These are phyloP conservation scores for Spilarctia lutea DNA, from an alignment of 2,888 invertebrate species.

Conservation along the genomic window DNA sequence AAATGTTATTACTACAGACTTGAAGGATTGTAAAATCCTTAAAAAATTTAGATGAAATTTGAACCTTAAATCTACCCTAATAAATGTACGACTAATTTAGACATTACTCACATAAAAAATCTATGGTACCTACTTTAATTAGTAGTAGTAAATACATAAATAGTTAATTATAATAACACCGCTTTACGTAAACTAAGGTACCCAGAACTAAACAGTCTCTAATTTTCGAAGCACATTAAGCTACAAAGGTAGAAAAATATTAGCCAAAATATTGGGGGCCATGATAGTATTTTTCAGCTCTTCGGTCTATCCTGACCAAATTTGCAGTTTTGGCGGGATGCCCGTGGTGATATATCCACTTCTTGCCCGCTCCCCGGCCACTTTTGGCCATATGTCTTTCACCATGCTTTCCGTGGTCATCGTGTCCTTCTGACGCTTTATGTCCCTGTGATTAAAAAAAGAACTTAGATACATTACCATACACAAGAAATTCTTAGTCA, in stretches of 20 bases:
- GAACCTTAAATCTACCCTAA: background rate
- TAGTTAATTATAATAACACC: background rate
- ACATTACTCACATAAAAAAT: background rate
- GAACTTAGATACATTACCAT: background rate
- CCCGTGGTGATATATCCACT: slow-evolving; percentile 87
- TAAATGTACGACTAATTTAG: background rate
- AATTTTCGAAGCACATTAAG: slow-evolving; percentile 1
- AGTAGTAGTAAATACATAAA: slow-evolving; percentile 3
- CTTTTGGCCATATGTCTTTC: slow-evolving; percentile 79
- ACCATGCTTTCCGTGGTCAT: slow-evolving; percentile 83
- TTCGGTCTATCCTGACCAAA: slow-evolving; percentile 66
- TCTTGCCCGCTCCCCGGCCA: slow-evolving; percentile 81
- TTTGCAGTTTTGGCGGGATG: slow-evolving; percentile 73
- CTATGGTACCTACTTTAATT: background rate
- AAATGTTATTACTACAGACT: background rate
- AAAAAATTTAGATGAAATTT: background rate
- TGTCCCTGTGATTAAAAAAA: slow-evolving; percentile 75
- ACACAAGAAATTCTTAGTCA: too few relatives aligned
- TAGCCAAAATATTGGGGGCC: slow-evolving; percentile 72
- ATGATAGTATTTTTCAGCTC: slow-evolving; percentile 64
- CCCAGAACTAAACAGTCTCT: slow-evolving; percentile 9
- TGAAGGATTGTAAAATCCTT: background rate
- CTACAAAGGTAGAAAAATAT: slow-evolving; percentile 14
- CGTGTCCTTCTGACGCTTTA: slow-evolving; percentile 85
- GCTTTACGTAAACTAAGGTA: background rate